phyloP scores from a whole-genome alignment of 2,888 invertebrate genomes.

The Syritta pipiens region DNA sequence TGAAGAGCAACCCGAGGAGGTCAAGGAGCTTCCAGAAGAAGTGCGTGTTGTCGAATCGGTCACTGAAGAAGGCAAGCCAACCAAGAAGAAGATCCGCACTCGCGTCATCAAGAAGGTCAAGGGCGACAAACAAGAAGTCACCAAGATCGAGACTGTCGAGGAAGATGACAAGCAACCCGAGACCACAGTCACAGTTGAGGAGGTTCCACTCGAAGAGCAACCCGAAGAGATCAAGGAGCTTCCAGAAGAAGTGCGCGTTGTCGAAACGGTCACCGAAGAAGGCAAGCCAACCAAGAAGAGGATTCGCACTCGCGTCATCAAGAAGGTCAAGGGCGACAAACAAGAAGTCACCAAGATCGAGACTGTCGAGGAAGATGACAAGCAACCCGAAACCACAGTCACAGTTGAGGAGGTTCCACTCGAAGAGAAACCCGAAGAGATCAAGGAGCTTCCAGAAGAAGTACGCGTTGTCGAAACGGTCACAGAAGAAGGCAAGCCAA shows the following conservation, averaged over 20 bases:
- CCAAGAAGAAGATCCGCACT: conserved; percentile 73
- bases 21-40: conserved; percentile 76
- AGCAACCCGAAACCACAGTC: conserved; percentile 74
- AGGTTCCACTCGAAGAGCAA: conserved; percentile 71
- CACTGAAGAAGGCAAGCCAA: conserved; percentile 70
- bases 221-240: conserved; percentile 59
- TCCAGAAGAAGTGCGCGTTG: conserved; percentile 74
- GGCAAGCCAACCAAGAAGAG: conserved; percentile 75
- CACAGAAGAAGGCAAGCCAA: conserved; percentile 74
- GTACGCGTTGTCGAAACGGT: conserved; percentile 73
- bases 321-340: conserved; percentile 62
- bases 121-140: conserved; percentile 72
- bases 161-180: conserved; percentile 74
- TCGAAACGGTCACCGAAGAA: conserved; percentile 78
- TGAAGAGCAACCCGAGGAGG: conserved; percentile 75
- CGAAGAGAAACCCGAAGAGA: conserved; percentile 48
- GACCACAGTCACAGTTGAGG: conserved; percentile 71
- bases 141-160: conserved; percentile 73
- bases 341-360: conserved; percentile 75
- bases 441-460: conserved; percentile 78
- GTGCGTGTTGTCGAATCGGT: conserved; percentile 49
- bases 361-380: conserved; percentile 73
- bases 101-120: conserved; percentile 71
- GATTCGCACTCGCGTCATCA: conserved; percentile 76
- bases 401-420: conserved; percentile 77